phyloP scores from a whole-genome alignment of 2,113 vertebrate species.

The Girardinichthys multiradiatus region DNA sequence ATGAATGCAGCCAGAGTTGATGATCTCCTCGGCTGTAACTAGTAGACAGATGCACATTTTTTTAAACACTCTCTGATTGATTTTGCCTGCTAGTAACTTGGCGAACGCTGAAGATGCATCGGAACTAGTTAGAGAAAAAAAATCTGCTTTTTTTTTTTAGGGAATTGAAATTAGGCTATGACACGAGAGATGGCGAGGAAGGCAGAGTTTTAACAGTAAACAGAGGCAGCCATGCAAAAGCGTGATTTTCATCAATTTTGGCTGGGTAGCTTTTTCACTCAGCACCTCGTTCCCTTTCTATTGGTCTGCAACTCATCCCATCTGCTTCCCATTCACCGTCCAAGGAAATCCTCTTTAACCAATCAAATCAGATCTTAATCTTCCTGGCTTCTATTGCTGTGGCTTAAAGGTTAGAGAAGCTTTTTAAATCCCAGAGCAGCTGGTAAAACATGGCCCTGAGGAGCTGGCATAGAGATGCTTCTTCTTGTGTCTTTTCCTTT shows the following conservation, averaged over 20 bases:
- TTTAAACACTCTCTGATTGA: neutral
- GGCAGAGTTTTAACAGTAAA: conserved; percentile 33
- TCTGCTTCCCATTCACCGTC: conserved; percentile 71
- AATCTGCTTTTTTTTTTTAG: neutral
- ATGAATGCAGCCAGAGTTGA: neutral
- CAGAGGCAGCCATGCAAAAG: conserved; percentile 19
- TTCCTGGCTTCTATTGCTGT: conserved; percentile 33
- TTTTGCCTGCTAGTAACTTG: neutral
- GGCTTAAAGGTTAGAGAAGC: conserved; percentile 50
- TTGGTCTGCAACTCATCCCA: conserved; percentile 48
- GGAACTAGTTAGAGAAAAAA: neutral
- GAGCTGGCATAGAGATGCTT: conserved; percentile 31
- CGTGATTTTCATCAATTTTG: conserved; percentile 58
- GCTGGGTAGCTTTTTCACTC: conserved; percentile 63
- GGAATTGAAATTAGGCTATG: neutral
- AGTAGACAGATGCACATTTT: neutral
- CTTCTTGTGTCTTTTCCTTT: neutral
- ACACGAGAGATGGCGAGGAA: neutral
- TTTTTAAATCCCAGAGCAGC: conserved; percentile 45
- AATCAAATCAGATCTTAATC: conserved; percentile 63
- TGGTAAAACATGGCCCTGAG: conserved; percentile 34
- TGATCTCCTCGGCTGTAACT: neutral
- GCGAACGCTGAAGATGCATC: neutral
- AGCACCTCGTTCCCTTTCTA: conserved; percentile 48
- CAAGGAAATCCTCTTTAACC: conserved; percentile 61